A percentile compares a stretch with the other conserved stretches of the same genome.
Evolutionary conservation across 2,113 vertebrate genomes (phyloP).

Genomic region (Eclectus roratus): DNA sequence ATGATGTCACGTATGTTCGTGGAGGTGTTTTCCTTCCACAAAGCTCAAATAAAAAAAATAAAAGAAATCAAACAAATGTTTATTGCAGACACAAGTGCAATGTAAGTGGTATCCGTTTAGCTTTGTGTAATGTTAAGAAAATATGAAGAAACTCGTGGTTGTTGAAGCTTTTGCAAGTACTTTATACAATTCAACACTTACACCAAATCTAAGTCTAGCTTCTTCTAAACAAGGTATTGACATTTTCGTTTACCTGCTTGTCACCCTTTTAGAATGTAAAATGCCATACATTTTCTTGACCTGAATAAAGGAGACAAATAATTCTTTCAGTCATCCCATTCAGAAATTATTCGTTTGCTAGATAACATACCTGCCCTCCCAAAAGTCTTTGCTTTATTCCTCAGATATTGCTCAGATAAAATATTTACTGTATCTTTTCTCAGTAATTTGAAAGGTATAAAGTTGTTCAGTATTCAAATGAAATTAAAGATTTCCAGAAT

Average conservation of each 20-base stretch:
- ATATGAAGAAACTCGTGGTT: not conserved
- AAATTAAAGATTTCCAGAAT: not conserved
- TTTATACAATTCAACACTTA: not conserved
- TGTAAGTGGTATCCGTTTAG: not conserved
- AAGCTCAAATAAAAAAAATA: not conserved
- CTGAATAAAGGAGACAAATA: not conserved
- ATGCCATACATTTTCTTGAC: not conserved
- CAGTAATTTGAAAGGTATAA: not conserved
- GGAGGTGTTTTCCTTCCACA: not conserved
- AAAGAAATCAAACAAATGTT: not conserved
- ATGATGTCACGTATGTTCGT: not conserved
- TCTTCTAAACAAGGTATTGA: not conserved
- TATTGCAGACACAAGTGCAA: not conserved
- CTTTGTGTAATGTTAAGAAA: not conserved
- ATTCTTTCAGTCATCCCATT: not conserved
- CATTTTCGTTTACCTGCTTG: not conserved
- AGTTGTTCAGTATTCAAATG: accelerated
- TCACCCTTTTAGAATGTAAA: not conserved
- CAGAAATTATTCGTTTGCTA: not conserved
- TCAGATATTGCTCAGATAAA: not conserved
- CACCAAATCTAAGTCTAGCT: not conserved
- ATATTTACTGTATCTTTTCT: not conserved
- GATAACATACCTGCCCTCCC: not conserved
- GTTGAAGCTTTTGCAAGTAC: not conserved
- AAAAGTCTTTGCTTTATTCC: not conserved